Evolutionary conservation across 2,113 vertebrate genomes (phyloP).

Genomic region (Dipodomys spectabilis): DNA sequence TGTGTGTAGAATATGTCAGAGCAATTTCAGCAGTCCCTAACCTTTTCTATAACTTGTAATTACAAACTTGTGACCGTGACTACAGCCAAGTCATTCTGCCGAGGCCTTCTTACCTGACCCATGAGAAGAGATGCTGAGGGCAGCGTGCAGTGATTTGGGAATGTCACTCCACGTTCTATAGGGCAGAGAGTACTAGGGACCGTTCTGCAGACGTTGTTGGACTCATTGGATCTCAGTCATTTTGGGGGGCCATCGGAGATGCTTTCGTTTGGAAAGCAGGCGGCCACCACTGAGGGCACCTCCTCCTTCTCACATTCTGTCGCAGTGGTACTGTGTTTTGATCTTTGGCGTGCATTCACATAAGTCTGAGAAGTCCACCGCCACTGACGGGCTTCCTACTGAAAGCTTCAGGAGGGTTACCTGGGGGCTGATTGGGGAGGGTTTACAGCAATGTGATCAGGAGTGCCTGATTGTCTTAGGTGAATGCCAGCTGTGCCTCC

Average conservation of each 20-base stretch:
- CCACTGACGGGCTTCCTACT: background rate
- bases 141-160: background rate
- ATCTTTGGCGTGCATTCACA: background rate
- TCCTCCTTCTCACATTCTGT: background rate
- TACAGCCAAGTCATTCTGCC: background rate
- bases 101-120: too few relatives aligned
- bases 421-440: background rate
- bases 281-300: background rate
- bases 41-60: conserved; percentile 8
- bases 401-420: background rate
- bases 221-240: background rate
- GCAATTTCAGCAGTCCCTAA: conserved; percentile 68
- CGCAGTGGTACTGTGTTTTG: background rate
- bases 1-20: conserved; percentile 64
- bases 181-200: background rate
- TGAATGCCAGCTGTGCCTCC: background rate
- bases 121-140: background rate
- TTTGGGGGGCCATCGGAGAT: background rate
- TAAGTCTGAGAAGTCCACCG: background rate
- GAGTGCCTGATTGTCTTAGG: background rate
- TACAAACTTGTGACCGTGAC: background rate
- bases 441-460: background rate
- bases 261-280: background rate
- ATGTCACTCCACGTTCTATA: background rate
- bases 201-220: background rate